Evolutionary conservation across 2,113 vertebrate genomes (phyloP).

Genomic region (Probosciger aterrimus): DNA sequence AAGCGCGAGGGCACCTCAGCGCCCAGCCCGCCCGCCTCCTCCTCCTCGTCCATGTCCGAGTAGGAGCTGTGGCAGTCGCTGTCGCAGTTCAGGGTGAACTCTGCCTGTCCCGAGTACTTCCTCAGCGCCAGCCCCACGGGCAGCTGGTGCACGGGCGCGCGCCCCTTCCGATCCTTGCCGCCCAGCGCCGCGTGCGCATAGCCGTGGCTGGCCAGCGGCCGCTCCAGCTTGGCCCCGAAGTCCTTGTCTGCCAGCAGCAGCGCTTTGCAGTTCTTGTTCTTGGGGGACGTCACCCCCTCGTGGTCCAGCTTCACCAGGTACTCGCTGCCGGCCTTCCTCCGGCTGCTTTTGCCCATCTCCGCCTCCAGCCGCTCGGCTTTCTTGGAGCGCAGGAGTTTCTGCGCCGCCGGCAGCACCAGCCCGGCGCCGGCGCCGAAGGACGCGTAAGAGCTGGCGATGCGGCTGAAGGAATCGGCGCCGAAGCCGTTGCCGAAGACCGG

Average conservation of each 20-base stretch:
- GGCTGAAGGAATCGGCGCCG: slow-evolving; percentile 92
- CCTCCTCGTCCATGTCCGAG: slow-evolving; percentile 90
- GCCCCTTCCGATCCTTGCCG: slow-evolving; percentile 87
- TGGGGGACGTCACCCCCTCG: slow-evolving; percentile 94
- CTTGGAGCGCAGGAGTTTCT: slow-evolving; percentile 80
- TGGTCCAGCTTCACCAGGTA: slow-evolving; percentile 95
- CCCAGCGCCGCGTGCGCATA: slow-evolving; percentile 83
- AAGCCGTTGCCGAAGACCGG: slow-evolving; percentile 91
- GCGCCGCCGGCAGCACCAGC: slow-evolving; percentile 71
- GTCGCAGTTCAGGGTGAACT: slow-evolving; percentile 86
- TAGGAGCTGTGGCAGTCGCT: slow-evolving; percentile 92
- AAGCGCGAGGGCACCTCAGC: slow-evolving; percentile 81
- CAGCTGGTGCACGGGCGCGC: slow-evolving; percentile 78
- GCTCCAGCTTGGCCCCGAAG: slow-evolving; percentile 77
- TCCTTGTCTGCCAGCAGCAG: slow-evolving; percentile 81
- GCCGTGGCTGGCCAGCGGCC: slow-evolving; percentile 72
- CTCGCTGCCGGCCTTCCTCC: slow-evolving; percentile 78
- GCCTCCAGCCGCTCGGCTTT: slow-evolving; percentile 76
- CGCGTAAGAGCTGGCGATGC: slow-evolving; percentile 91
- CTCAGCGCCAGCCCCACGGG: slow-evolving; percentile 84
- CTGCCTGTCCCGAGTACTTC: slow-evolving; percentile 78
- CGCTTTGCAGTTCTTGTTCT: slow-evolving; percentile 93
- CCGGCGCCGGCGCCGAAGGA: slow-evolving; percentile 78
- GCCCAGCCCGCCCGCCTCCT: slow-evolving; percentile 79
- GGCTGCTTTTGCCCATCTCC: slow-evolving; percentile 64